Conservation (phyloP, 2,113 vertebrate genomes). For the Dipodomys spectabilis region DNA sequence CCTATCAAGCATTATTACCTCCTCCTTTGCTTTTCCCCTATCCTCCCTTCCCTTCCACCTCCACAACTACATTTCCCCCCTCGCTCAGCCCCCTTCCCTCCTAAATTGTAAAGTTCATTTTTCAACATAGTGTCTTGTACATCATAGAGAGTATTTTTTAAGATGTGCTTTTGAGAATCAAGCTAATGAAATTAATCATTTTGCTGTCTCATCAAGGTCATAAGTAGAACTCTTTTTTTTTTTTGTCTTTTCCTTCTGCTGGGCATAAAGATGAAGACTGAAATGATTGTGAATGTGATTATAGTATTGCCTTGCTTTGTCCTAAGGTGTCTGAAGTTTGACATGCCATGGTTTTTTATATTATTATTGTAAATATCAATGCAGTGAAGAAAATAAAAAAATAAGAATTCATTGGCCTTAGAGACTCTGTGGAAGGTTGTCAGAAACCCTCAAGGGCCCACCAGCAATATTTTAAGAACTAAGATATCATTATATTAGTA, state of each 20-base stretch:
- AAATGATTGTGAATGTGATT: background rate
- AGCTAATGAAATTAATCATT: conserved; percentile 27
- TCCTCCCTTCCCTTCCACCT: too few relatives aligned
- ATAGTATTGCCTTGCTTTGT: background rate
- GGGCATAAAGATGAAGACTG: background rate
- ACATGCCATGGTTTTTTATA: background rate
- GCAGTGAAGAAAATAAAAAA: background rate
- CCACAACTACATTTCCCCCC: too few relatives aligned
- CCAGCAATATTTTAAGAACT: background rate
- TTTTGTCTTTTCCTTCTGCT: background rate
- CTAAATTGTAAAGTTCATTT: too few relatives aligned
- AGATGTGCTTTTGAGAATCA: background rate
- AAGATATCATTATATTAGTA: background rate
- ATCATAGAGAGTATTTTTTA: background rate
- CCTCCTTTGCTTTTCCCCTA: too few relatives aligned
- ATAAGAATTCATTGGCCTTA: background rate
- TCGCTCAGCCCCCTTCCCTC: too few relatives aligned
- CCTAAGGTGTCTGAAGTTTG: background rate
- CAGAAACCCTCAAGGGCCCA: background rate
- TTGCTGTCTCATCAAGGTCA: conserved; percentile 14
- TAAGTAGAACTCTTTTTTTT: background rate
- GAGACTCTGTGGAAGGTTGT: background rate
- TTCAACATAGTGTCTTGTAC: too few relatives aligned
- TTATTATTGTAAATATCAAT: background rate
- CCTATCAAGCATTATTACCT: too few relatives aligned